A percentile compares a stretch with the other conserved stretches of the same genome.
Evolutionary conservation across 1,140 invertebrate species (phyloP).

Genomic region (Pristionchus pacificus): DNA sequence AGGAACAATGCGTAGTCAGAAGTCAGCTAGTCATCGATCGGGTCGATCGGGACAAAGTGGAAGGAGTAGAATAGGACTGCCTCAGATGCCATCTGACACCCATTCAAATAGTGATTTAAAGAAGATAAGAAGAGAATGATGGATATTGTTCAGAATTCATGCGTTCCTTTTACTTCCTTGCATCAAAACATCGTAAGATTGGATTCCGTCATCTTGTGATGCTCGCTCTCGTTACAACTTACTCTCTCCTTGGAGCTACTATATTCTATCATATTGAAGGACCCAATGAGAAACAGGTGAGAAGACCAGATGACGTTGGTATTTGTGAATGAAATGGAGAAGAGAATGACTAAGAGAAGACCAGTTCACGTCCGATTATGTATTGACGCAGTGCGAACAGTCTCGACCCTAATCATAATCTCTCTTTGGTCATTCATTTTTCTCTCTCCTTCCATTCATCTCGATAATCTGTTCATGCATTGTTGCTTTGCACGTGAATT

Average conservation of each 20-base stretch:
- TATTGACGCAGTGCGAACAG: too few species aligned
- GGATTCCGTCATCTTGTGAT: conserved; percentile 17
- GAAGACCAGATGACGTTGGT: too few species aligned
- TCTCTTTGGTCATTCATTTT: too few species aligned
- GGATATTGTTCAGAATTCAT: conserved; percentile 17
- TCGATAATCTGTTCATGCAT: too few species aligned
- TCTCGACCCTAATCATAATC: too few species aligned
- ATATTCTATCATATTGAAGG: conserved; percentile 16
- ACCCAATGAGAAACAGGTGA: conserved; percentile 15
- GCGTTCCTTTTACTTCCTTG: conserved; percentile 17
- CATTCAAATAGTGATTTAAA: not conserved
- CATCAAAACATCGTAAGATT: conserved; percentile 16
- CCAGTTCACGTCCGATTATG: too few species aligned
- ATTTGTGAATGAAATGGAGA: too few species aligned
- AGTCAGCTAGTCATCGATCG: too few species aligned
- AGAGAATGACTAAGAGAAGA: too few species aligned
- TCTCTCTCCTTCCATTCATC: too few species aligned
- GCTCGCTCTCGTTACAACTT: conserved; percentile 11
- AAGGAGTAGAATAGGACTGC: not conserved
- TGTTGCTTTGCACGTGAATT: too few species aligned
- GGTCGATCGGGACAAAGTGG: not conserved
- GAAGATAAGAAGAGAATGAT: not conserved
- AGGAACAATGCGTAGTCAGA: too few species aligned
- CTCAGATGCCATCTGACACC: not conserved
- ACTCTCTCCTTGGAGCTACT: conserved; percentile 15